A percentile compares a stretch with the other conserved stretches of the same genome.
Evolutionary conservation across 1,140 invertebrate genomes (phyloP).

Genomic region (Drosophila willistoni): DNA sequence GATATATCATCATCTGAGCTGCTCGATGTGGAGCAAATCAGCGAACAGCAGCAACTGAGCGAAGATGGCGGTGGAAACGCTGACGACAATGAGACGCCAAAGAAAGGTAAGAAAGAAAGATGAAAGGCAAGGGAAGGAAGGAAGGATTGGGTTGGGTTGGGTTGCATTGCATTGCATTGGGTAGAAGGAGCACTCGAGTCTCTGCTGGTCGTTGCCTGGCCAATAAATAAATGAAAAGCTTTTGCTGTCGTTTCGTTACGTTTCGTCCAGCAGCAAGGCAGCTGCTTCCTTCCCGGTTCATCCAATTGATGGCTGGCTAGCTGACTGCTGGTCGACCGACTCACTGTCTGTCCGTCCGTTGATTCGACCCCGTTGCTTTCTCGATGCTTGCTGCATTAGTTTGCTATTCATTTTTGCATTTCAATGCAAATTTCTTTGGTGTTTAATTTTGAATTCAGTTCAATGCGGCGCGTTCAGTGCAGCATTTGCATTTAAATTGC

Average conservation of each 20-base stretch:
- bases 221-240: slow-evolving; percentile 77
- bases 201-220: slow-evolving; percentile 42
- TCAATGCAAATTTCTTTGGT: slow-evolving; percentile 72
- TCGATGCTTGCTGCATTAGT: slow-evolving; percentile 61
- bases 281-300: slow-evolving; percentile 46
- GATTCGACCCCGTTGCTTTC: not conserved
- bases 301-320: not conserved
- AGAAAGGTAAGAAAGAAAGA: slow-evolving; percentile 85
- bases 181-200: not conserved
- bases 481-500: slow-evolving; percentile 78
- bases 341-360: not conserved
- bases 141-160: too few relatives aligned
- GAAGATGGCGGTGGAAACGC: slow-evolving; percentile 85
- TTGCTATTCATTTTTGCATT: slow-evolving; percentile 69
- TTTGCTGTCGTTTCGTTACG: slow-evolving; percentile 37
- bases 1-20: slow-evolving; percentile 86
- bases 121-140: not conserved
- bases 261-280: not conserved
- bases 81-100: slow-evolving; percentile 74
- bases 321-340: slow-evolving; percentile 32
- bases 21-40: slow-evolving; percentile 79
- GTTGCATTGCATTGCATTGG: too few relatives aligned
- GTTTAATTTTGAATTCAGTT: slow-evolving; percentile 74
- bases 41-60: slow-evolving; percentile 84
- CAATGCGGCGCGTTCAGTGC: slow-evolving; percentile 43